phyloP scores from a whole-genome alignment of 2,797 vertebrate genomes.

The Hemibagrus guttatus region DNA sequence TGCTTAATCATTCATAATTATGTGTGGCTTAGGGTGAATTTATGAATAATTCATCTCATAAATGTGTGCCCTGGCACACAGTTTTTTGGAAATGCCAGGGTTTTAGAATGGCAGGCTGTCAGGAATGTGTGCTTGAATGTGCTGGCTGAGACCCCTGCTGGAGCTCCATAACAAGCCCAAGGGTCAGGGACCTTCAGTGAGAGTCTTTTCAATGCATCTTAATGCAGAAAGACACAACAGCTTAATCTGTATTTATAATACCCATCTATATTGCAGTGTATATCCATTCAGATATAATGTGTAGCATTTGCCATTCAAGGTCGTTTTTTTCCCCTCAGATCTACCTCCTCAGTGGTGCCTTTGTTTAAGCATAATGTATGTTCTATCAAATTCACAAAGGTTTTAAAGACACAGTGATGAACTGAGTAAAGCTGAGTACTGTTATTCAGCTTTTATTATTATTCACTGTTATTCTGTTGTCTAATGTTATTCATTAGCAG shows the following conservation, averaged over 20 bases:
- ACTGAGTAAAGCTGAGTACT: neutral
- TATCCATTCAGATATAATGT: neutral
- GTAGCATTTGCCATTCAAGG: neutral
- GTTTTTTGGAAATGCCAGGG: slow-evolving; percentile 51
- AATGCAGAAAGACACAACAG: slow-evolving; percentile 24
- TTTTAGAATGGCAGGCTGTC: slow-evolving; percentile 40
- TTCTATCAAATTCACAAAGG: neutral
- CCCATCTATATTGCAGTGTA: neutral
- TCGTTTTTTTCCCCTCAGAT: neutral
- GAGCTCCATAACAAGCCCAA: slow-evolving; percentile 30
- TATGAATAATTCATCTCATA: slow-evolving; percentile 65
- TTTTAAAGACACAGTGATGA: neutral
- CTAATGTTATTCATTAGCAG: neutral
- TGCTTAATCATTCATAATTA: slow-evolving; percentile 65
- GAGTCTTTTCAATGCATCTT: slow-evolving; percentile 5
- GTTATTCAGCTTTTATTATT: no score
- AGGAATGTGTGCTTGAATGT: slow-evolving; percentile 37
- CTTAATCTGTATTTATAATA: neutral
- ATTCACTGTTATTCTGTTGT: no score
- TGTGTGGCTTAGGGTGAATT: slow-evolving; percentile 59
- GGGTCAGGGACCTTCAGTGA: slow-evolving; percentile 29
- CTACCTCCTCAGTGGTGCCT: neutral
- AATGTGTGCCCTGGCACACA: slow-evolving; percentile 50
- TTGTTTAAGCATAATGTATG: neutral
- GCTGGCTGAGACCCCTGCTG: slow-evolving; percentile 38